Evolutionary conservation across 2,113 vertebrate genomes (phyloP).

Genomic region (Apodemus speciosus): DNA sequence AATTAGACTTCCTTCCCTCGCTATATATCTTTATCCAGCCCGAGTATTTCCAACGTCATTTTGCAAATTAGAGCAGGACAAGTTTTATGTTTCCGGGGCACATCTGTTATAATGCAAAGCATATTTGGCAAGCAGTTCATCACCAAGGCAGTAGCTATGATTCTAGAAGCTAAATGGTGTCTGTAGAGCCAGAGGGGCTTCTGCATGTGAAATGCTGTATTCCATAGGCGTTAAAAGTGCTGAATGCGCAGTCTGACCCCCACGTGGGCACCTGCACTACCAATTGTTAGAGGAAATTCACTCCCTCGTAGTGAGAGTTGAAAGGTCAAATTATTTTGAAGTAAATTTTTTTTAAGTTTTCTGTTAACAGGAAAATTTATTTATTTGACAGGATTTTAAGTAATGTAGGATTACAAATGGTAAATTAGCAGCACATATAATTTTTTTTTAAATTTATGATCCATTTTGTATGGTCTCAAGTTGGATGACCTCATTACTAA

Average conservation of each 20-base stretch:
- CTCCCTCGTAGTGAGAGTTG: slow-evolving; percentile 78
- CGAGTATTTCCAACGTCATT: slow-evolving; percentile 80
- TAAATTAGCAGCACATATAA: slow-evolving; percentile 90
- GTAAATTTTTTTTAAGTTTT: slow-evolving; percentile 82
- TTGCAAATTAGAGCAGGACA: slow-evolving; percentile 82
- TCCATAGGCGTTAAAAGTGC: slow-evolving; percentile 79
- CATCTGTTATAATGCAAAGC: slow-evolving; percentile 76
- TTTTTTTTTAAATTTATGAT: slow-evolving; percentile 94
- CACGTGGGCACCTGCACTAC: slow-evolving; percentile 86
- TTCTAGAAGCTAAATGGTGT: slow-evolving; percentile 79
- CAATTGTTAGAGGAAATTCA: slow-evolving; percentile 81
- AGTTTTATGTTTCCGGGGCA: slow-evolving; percentile 80
- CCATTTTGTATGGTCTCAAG: slow-evolving; percentile 94
- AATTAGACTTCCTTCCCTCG: slow-evolving; percentile 86
- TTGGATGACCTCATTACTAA: slow-evolving; percentile 96
- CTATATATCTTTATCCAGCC: slow-evolving; percentile 81
- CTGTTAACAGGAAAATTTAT: slow-evolving; percentile 87
- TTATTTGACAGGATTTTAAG: slow-evolving; percentile 90
- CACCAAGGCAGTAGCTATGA: slow-evolving; percentile 75
- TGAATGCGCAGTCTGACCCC: slow-evolving; percentile 77
- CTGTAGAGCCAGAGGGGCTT: slow-evolving; percentile 78
- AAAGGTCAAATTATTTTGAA: slow-evolving; percentile 86
- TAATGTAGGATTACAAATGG: slow-evolving; percentile 88
- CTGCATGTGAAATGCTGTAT: slow-evolving; percentile 84
- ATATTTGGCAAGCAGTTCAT: slow-evolving; percentile 77